phyloP scores from a whole-genome alignment of 2,888 invertebrate species.

The Temnothorax rugatulus region DNA sequence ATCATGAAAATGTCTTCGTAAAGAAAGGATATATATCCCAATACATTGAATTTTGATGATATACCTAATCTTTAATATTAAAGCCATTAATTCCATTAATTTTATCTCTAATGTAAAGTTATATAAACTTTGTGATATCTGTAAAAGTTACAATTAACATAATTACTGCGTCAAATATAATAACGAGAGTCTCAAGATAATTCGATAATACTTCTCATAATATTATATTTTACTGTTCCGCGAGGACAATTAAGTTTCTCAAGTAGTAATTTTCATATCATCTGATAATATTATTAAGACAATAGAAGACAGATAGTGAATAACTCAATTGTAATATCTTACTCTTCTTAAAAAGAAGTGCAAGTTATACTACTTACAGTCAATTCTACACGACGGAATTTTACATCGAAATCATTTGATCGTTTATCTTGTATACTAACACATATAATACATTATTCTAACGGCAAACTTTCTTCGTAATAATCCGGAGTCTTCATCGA shows the following conservation, averaged over 20 bases:
- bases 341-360: not conserved
- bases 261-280: constrained; percentile 19
- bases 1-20: not conserved
- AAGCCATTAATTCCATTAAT: constrained; percentile 1
- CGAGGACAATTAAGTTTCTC: not conserved
- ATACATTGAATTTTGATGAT: not conserved
- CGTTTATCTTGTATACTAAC: constrained; percentile 9
- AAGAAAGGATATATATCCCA: not conserved
- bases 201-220: not conserved
- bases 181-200: constrained; percentile 12
- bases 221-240: not conserved
- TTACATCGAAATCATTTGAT: not conserved
- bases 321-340: not conserved
- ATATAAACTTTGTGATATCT: not conserved
- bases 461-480: constrained; percentile 1
- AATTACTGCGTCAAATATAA: not conserved
- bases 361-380: not conserved
- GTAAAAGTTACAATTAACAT: not conserved
- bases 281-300: constrained; percentile 7
- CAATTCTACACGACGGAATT: not conserved
- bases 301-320: constrained; percentile 14
- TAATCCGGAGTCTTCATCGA: not conserved
- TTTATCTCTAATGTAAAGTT: not conserved
- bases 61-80: constrained; percentile 6
- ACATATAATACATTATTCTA: not conserved